These are phyloP conservation scores for Synaphobranchus kaupii DNA, from an alignment of 2,797 vertebrate genomes.

Conservation along the genomic window DNA sequence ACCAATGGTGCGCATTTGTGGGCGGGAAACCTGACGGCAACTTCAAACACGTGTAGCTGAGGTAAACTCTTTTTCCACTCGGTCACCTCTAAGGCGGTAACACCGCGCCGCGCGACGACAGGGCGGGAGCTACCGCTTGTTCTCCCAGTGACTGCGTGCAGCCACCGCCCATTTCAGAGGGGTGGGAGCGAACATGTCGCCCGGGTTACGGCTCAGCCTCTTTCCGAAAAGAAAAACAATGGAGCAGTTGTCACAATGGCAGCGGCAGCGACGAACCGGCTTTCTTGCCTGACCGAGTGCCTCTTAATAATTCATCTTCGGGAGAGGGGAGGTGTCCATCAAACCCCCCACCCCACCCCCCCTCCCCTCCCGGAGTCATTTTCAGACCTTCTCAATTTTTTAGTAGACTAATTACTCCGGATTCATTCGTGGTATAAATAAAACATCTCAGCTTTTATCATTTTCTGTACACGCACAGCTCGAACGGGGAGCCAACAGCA, in stretches of 20 bases:
- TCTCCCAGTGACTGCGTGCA: too few relatives aligned
- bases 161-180: too few relatives aligned
- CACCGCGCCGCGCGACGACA: too few relatives aligned
- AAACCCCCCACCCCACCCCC: background rate
- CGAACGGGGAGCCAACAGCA: background rate
- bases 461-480: background rate
- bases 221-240: background rate
- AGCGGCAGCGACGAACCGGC: background rate
- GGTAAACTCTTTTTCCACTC: too few relatives aligned
- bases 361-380: background rate
- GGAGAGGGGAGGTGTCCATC: background rate
- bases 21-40: too few relatives aligned
- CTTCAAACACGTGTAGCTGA: too few relatives aligned
- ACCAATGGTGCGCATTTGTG: too few relatives aligned
- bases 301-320: constrained; percentile 1
- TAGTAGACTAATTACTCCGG: constrained; percentile 25
- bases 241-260: background rate
- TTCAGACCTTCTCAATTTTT: constrained; percentile 21
- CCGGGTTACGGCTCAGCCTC: background rate
- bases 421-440: constrained; percentile 23
- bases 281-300: background rate
- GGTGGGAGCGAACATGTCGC: background rate
- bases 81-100: too few relatives aligned
- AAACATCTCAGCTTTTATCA: background rate
- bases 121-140: too few relatives aligned